These are phyloP conservation scores for Sycobia sp. DNA, from an alignment of 1,140 invertebrate species.

Conservation along the genomic window DNA sequence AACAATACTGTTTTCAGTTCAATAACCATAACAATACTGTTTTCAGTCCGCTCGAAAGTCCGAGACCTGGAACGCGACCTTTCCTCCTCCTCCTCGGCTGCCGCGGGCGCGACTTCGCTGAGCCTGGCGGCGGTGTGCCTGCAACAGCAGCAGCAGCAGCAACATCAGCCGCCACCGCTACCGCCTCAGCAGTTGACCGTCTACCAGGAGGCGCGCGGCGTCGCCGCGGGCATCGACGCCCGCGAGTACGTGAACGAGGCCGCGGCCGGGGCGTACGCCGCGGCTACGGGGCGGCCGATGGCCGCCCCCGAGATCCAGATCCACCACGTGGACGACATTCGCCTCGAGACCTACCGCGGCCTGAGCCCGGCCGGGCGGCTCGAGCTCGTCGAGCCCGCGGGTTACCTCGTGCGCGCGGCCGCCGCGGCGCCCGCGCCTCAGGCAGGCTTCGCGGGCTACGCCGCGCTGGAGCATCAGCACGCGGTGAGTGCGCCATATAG, in stretches of 20 bases:
- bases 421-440: not conserved
- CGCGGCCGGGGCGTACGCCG: constrained; percentile 39
- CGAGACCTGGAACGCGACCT: constrained; percentile 3
- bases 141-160: not conserved
- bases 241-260: constrained; percentile 51
- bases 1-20: too few relatives aligned
- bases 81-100: constrained; percentile 9
- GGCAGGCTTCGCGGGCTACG: not conserved
- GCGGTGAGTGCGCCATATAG: too few relatives aligned
- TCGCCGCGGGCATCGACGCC: constrained; percentile 53
- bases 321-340: constrained; percentile 52
- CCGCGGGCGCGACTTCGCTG: not conserved
- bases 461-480: not conserved
- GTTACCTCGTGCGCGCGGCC: not conserved
- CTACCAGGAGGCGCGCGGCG: constrained; percentile 47
- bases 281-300: constrained; percentile 38
- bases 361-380: constrained; percentile 41
- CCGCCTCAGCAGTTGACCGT: constrained; percentile 28
- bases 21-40: too few relatives aligned
- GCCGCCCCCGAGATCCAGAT: constrained; percentile 52
- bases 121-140: too few relatives aligned
- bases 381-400: not conserved
- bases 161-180: too few relatives aligned
- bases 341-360: constrained; percentile 52
- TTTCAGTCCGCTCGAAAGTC: constrained; percentile 1